These are phyloP conservation scores for Crypturellus tataupa DNA, from an alignment of 2,797 vertebrate species.

Conservation along the genomic window DNA sequence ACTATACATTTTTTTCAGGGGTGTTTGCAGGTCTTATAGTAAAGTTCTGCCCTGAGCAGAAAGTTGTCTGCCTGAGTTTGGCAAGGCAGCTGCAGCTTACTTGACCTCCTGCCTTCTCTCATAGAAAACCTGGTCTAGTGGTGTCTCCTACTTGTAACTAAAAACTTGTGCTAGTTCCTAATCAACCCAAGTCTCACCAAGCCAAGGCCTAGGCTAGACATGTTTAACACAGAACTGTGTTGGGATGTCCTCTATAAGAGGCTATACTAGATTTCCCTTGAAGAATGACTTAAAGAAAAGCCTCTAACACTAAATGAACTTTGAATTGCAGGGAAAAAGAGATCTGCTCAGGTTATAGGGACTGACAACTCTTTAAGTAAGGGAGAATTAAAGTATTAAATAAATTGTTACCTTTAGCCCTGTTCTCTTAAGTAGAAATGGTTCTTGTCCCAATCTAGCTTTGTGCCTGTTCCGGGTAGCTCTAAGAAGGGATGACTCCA, in stretches of 20 bases:
- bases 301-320: fast-evolving
- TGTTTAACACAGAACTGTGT: not conserved
- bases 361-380: not conserved
- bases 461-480: not conserved
- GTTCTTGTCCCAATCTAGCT: not conserved
- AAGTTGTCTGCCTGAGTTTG: not conserved
- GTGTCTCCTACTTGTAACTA: not conserved
- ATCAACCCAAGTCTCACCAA: fast-evolving
- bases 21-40: not conserved
- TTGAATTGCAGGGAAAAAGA: not conserved
- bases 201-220: fast-evolving
- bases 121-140: not conserved
- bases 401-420: not conserved
- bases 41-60: not conserved
- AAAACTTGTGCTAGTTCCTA: not conserved
- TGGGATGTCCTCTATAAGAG: not conserved
- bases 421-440: not conserved
- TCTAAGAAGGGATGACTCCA: fast-evolving
- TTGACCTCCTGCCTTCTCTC: not conserved
- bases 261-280: fast-evolving
- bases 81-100: not conserved
- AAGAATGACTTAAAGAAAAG: not conserved
- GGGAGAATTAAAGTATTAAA: no score
- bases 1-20: not conserved
- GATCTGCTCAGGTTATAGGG: not conserved